Conservation (phyloP, 2,113 vertebrate genomes). For the Thunnus maccoyii region DNA sequence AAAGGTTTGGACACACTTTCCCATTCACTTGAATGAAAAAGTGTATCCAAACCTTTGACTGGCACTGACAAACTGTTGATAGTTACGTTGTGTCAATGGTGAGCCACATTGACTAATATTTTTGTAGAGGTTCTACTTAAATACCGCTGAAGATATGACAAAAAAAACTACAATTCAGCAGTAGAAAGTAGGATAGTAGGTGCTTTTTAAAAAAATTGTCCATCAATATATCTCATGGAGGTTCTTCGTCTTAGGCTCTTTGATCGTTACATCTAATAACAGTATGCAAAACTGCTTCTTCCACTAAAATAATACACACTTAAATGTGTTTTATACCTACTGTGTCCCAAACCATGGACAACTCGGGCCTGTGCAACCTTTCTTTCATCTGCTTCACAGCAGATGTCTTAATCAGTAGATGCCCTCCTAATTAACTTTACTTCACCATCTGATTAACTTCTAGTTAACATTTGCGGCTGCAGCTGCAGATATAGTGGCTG, state of each 20-base stretch:
- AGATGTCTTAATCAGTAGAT: too few relatives aligned
- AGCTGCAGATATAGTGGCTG: background rate
- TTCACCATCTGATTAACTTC: background rate
- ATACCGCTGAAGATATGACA: background rate
- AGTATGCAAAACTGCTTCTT: background rate
- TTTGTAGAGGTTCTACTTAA: background rate
- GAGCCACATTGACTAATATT: background rate
- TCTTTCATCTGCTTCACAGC: background rate
- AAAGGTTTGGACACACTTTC: too few relatives aligned
- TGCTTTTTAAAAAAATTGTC: too few relatives aligned
- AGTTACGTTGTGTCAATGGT: background rate
- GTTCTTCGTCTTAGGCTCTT: background rate
- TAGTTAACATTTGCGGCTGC: background rate
- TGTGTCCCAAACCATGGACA: background rate
- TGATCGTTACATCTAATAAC: background rate
- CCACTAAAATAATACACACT: background rate
- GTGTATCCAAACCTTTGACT: too few relatives aligned
- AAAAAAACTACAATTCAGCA: background rate
- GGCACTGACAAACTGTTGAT: background rate
- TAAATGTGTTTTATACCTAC: background rate
- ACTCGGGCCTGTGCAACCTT: slow-evolving; percentile 21
- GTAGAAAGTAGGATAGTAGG: too few relatives aligned
- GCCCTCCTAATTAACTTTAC: fast-evolving
- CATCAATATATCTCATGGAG: background rate
- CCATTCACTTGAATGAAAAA: too few relatives aligned